Base-by-base conservation (phyloP, 2,888 invertebrate species). In the Thalpophila matura region DNA sequence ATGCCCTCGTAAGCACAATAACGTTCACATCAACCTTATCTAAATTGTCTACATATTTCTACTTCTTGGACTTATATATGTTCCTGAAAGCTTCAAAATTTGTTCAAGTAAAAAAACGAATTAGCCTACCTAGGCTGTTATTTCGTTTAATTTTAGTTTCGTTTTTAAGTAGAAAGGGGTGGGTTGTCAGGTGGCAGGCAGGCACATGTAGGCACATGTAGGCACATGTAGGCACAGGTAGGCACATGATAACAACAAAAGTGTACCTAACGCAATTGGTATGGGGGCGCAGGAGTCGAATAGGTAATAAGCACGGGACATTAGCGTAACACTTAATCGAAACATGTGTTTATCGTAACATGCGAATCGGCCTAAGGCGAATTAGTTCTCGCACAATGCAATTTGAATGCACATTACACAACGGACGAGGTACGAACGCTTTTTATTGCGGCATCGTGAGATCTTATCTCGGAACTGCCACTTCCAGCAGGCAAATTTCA, bases 321-420 rank as follows among this genome's bases (percentile, higher is more conserved):
- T 89, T 86, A 89, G 88, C 87, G 90, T 88, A 89, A 87, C 88
- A 88, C 87, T 90, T 92, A 92, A 93, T 93, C 91, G 93, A 89
- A 93, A 91, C 94, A 94, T 94, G 89, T 94, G 94, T 94, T 94
- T 94, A 95, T 94, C 94, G 94, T 89, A 91, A 92, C 92, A 90
- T 91, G 92, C 91, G 92, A 92, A 94, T 94, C 94, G 89, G 92
- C 93, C 93, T 94, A 92, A 93, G 91, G 93, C 93, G 94, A 94
- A 94, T 95, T 94, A 95, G 94, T 93, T 95, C 93, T 93, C 94
- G 94, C 94, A 95, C 94, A 94, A 95, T 95, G 95, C 95, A 95
- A 95, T 95, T 95, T 94, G 94, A 94, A 94, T 94, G 95, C 94
- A 94, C 93, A 94, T 95, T 94, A 94, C 94, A 94, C 95, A 94